These are phyloP conservation scores for Ctenodactylus gundi DNA, from an alignment of 2,113 vertebrate genomes.

Conservation along the genomic window DNA sequence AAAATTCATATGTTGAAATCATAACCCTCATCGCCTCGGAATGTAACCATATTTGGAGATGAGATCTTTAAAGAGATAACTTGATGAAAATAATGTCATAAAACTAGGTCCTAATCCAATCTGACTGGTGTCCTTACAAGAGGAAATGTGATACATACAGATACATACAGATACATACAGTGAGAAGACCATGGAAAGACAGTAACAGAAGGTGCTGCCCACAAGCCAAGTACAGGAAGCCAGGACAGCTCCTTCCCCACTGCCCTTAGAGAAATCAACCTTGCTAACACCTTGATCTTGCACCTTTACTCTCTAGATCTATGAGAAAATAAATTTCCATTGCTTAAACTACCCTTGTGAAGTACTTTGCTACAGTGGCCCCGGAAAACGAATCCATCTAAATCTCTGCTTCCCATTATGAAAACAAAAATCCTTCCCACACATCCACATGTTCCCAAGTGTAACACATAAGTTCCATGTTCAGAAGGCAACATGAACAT, in stretches of 20 bases:
- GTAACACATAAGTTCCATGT: neutral
- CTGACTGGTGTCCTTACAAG: neutral
- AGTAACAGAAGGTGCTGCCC: neutral
- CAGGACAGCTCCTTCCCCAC: neutral
- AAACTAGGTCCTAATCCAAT: neutral
- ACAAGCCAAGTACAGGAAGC: neutral
- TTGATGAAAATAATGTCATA: neutral
- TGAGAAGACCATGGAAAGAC: neutral
- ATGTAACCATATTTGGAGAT: neutral
- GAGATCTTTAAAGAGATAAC: neutral
- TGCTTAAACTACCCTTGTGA: neutral
- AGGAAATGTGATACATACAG: neutral
- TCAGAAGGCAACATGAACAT: too few relatives aligned
- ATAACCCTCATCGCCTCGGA: neutral
- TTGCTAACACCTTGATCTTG: neutral
- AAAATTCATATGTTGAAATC: neutral
- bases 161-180: neutral
- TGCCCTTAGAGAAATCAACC: neutral
- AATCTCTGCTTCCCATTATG: neutral
- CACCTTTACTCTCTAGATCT: neutral
- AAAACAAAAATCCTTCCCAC: neutral
- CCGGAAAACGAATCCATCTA: neutral
- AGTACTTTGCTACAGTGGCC: neutral
- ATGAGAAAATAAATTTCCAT: neutral
- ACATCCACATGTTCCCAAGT: too few relatives aligned